Evolutionary conservation across 2,888 invertebrate species (phyloP).

Genomic region (Halictus quadricinctus): DNA sequence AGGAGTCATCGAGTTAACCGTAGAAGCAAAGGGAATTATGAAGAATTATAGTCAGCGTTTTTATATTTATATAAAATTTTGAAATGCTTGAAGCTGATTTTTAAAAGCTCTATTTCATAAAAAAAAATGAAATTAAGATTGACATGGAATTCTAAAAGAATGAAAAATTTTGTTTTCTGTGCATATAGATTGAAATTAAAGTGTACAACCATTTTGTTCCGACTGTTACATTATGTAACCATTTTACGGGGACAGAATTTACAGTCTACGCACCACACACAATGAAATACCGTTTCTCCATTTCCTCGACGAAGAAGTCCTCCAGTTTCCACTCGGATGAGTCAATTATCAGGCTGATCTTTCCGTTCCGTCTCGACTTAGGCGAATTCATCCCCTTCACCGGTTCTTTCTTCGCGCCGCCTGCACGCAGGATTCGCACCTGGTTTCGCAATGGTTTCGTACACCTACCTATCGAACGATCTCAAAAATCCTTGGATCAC

Average conservation of each 20-base stretch:
- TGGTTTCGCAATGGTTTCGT: neutral
- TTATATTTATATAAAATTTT: neutral
- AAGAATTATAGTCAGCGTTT: neutral
- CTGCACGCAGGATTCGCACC: neutral
- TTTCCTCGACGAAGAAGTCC: neutral
- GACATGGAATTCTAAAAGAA: too few species aligned
- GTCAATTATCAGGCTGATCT: neutral
- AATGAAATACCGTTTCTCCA: neutral
- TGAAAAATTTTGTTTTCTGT: too few species aligned
- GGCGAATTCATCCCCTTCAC: slow-evolving; percentile 10
- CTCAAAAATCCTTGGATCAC: slow-evolving; percentile 17
- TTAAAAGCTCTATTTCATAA: too few species aligned
- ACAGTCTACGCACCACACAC: neutral
- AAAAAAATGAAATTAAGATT: too few species aligned
- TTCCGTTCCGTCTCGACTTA: neutral
- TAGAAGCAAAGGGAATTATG: neutral
- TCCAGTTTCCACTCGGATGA: neutral
- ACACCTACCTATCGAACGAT: neutral
- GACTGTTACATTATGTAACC: neutral
- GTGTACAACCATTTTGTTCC: too few species aligned
- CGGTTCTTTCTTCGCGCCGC: neutral
- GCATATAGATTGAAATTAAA: too few species aligned
- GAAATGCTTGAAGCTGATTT: too few species aligned
- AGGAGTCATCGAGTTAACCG: neutral
- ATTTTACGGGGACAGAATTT: too few species aligned